Conservation (phyloP, 2,797 vertebrate species). For the Myiotriccus ornatus region DNA sequence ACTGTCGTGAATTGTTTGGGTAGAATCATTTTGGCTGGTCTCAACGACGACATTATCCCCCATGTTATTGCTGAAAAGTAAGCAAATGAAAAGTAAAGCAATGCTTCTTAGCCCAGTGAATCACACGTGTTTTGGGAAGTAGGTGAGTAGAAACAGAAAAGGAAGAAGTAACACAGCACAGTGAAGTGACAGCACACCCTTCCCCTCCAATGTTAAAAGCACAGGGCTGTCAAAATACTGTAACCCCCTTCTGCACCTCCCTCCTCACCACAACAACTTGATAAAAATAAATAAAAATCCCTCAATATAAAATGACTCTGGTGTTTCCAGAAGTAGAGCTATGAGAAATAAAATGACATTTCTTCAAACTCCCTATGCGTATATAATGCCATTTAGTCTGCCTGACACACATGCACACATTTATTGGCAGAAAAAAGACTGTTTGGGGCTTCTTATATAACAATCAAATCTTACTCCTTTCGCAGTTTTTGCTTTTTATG, state of each 20-base stretch:
- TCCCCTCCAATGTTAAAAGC: not conserved
- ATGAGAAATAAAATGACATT: not conserved
- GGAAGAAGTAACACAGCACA: not conserved
- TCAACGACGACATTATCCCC: slow-evolving; percentile 78
- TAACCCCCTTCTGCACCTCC: not conserved
- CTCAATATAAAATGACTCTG: not conserved
- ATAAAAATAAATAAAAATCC: not conserved
- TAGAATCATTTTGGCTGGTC: slow-evolving; percentile 74
- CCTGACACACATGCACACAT: not conserved
- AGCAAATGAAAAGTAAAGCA: slow-evolving; percentile 4
- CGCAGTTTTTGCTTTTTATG: not conserved
- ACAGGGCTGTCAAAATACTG: not conserved
- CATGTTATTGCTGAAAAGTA: slow-evolving; percentile 80
- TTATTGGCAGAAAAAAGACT: not conserved
- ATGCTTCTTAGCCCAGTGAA: not conserved
- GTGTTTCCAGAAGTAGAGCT: not conserved
- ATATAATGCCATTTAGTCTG: not conserved
- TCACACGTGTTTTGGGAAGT: not conserved
- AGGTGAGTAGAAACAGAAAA: not conserved
- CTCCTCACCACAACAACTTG: not conserved
- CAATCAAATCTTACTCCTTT: not conserved
- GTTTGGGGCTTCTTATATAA: not conserved
- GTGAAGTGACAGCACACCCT: not conserved
- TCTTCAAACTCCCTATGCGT: not conserved
- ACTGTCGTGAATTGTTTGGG: slow-evolving; percentile 85